phyloP scores from a whole-genome alignment of 2,888 invertebrate species.

The Aphrophora alni region DNA sequence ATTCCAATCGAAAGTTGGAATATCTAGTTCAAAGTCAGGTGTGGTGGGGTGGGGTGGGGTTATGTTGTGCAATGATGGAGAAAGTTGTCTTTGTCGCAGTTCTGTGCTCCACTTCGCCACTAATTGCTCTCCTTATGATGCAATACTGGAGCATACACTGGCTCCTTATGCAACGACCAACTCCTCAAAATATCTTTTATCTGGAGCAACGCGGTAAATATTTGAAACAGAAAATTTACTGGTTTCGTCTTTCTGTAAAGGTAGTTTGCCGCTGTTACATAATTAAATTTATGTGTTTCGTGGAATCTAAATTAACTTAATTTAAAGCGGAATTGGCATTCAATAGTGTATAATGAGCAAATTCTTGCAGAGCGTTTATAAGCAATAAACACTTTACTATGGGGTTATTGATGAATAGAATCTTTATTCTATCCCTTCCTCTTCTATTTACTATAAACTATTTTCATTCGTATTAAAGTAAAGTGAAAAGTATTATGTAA shows the following conservation, averaged over 20 bases:
- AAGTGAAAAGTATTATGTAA: too few relatives aligned
- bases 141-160: constrained; percentile 23
- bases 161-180: constrained; percentile 24
- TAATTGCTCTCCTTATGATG: constrained; percentile 22
- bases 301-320: neutral
- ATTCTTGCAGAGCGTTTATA: too few relatives aligned
- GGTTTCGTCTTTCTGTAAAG: neutral
- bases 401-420: too few relatives aligned
- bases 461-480: too few relatives aligned
- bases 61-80: constrained; percentile 13
- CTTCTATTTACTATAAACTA: too few relatives aligned
- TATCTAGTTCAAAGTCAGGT: constrained; percentile 2
- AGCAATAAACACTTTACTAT: too few relatives aligned
- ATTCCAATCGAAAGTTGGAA: neutral
- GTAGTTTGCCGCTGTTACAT: neutral
- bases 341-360: too few relatives aligned
- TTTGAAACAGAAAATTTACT: neutral
- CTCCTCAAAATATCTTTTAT: neutral
- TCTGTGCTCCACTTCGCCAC: constrained; percentile 30
- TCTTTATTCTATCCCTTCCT: too few relatives aligned
- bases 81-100: constrained; percentile 39
- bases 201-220: neutral
- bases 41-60: constrained; percentile 28
- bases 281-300: neutral
- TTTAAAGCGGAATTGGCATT: neutral